Evolutionary conservation across 1,140 invertebrate genomes (phyloP), one percentile per base, ranked within the genome.

Genomic region (Galleria mellonella): DNA sequence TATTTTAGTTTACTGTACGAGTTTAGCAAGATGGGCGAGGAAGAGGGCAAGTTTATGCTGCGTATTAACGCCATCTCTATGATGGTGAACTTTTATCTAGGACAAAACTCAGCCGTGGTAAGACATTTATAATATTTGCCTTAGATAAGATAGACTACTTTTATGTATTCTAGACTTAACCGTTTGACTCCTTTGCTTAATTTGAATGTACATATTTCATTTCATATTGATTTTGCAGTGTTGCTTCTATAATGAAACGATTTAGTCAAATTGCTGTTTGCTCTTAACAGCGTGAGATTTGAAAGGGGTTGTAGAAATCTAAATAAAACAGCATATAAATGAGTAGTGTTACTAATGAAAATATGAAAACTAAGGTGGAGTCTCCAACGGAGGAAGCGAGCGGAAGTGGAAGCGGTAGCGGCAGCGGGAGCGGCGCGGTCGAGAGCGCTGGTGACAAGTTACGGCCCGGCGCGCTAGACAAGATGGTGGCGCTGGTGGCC

Each of bases 11-110:
- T 98, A 64, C 83, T 98, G 40, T 93, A 96, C 63, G 96, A 98
- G 75, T 98, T 97, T 77, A 95, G 95, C 56, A 95, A 96, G 74
- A 95, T 97, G 93, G 96, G 96, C 0, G 96, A 97, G 46, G 95
- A 97, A 55, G 96, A 98, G 72, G 93, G 93, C 13, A 88, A 93
- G 63, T 97, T 97, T 79, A 86, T 98, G 48, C 89, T 97, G 39
- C 89, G 93, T 27, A 92, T 95, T 15, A 93, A 96, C 55, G 92
- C 96, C 9, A 97, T 98, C 29, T 93, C 94, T 11, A 95, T 91
- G 6, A 94, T 97, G 90, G 92, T 97, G 3, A 93, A 93, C 62
- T 98, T 98, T 81, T 98, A 98, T 87, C 87, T 98, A 32, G 94
- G 94, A 4, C 93, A 96, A 51, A 95, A 74, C 30, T 69, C 73